Evolutionary conservation across 2,888 invertebrate genomes (phyloP).

Genomic region (Augiades crinisus): DNA sequence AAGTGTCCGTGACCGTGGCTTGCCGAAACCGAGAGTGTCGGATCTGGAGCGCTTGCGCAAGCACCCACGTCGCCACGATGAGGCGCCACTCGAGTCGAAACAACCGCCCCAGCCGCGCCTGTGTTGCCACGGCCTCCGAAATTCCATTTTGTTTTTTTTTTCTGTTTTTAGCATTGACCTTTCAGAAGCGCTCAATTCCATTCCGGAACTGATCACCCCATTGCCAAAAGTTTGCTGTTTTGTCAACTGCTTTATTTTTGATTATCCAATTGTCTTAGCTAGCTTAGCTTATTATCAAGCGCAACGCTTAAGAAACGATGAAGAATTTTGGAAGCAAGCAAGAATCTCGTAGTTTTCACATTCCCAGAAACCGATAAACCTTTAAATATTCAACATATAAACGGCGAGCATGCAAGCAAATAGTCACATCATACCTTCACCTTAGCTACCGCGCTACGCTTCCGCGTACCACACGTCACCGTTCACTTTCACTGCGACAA

Average conservation of each 20-base stretch:
- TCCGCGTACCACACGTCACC: constrained; percentile 64
- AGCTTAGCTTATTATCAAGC: too few species aligned
- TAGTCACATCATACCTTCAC: constrained; percentile 60
- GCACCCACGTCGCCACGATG: constrained; percentile 4
- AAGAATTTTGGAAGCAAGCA: too few species aligned
- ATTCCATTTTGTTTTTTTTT: constrained; percentile 29
- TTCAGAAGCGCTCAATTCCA: not conserved
- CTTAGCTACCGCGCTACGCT: constrained; percentile 62
- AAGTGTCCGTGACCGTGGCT: constrained; percentile 66
- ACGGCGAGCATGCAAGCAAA: constrained; percentile 36
- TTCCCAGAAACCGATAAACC: not conserved
- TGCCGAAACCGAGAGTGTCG: constrained; percentile 63
- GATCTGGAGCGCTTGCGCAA: constrained; percentile 56
- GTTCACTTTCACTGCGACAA: constrained; percentile 67
- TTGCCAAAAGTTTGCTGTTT: too few species aligned
- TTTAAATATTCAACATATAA: constrained; percentile 11
- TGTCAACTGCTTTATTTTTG: too few species aligned
- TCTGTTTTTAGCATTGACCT: constrained; percentile 32
- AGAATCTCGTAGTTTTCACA: not conserved
- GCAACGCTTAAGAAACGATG: too few species aligned
- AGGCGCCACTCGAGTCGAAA: not conserved
- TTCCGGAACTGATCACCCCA: not conserved
- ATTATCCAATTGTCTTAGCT: too few species aligned
- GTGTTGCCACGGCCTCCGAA: not conserved
- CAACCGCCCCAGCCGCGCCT: not conserved